These are phyloP conservation scores for Drosophila anomalata DNA, from an alignment of 2,888 invertebrate species.

Conservation along the genomic window DNA sequence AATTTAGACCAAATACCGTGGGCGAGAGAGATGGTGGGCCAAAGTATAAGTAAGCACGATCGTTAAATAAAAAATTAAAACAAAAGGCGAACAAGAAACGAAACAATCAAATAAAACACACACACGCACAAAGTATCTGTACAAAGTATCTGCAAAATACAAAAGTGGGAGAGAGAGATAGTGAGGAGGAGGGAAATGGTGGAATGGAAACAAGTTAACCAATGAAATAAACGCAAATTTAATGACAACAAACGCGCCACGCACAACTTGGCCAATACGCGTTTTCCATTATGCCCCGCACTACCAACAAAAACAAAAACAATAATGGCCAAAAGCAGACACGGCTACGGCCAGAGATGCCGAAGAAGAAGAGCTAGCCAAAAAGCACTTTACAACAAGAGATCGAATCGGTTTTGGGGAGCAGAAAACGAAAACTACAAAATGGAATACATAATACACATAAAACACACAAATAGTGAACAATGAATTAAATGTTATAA, in stretches of 20 bases:
- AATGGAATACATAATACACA: conserved; percentile 60
- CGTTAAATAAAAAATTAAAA: conserved; percentile 57
- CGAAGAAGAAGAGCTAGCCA: background rate
- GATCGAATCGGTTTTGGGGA: conserved; percentile 29
- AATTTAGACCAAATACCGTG: conserved; percentile 48
- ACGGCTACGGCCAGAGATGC: background rate
- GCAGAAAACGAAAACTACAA: conserved; percentile 62
- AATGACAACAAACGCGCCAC: conserved; percentile 74
- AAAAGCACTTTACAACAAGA: conserved; percentile 54
- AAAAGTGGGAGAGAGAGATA: conserved; percentile 37
- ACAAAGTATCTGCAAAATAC: background rate
- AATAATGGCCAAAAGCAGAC: conserved; percentile 11
- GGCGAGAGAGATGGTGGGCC: conserved; percentile 63
- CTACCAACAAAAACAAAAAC: conserved; percentile 5
- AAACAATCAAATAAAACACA: conserved; percentile 30
- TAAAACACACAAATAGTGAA: conserved; percentile 43
- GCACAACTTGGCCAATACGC: conserved; percentile 74
- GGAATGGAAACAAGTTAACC: conserved; percentile 71
- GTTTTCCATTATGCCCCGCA: conserved; percentile 53
- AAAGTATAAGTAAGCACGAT: conserved; percentile 74
- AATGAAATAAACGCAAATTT: conserved; percentile 80
- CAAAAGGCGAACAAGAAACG: conserved; percentile 52
- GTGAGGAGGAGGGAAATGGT: conserved; percentile 3
- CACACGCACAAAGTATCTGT: conserved; percentile 17
- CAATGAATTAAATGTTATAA: conserved; percentile 58